Base-by-base conservation (phyloP, 2,888 invertebrate species). In the Tipula helvola region DNA sequence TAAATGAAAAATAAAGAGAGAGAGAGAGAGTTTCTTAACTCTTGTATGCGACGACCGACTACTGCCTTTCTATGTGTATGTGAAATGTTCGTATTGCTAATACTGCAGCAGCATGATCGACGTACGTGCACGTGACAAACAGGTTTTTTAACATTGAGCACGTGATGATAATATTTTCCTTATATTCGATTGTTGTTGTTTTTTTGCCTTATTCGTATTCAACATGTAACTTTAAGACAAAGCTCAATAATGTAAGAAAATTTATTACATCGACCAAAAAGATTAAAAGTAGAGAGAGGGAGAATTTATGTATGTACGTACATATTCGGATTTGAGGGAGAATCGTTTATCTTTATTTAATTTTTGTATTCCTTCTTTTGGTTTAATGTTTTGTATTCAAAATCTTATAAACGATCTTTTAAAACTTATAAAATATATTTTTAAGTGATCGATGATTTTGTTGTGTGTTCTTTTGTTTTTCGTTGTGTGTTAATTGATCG, bases 371-470 rank as follows among this genome's bases (percentile, higher is more conserved):
- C 28, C 28, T 18, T 28, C n/a, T 71, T 28, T 12, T 18, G 3
- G 18, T 71, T 52, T 7, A 28, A 28, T 47, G n/a, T 57, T 52
- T 57, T n/a, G 16, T 57, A 57, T 57, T 28, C 28, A 10, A 71
- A 71, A 71, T 71, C 71, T 71, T 71, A 71, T 28, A 71, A 71
- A 71, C 12, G 71, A 71, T 71, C 71, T 71, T 28, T 28, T 7
- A 39, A 39, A 39, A 39, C 39, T 7, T 7, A 39, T 7, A 39
- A 39, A 39, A 71, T 12, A 12, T 3, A 71, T 13, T 28, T 71
- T 71, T 71, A 71, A 71, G 71, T 71, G 71, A 71, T 71, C 71
- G 71, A 71, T 71, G 71, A 71, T 71, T 71, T 71, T 71, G 71
- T 71, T 71, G 28, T 57, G 28, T 71, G 71, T 71, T 71, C 71